Base-by-base conservation (phyloP, 2,797 vertebrate species). In the Sebastes taczanowskii region DNA sequence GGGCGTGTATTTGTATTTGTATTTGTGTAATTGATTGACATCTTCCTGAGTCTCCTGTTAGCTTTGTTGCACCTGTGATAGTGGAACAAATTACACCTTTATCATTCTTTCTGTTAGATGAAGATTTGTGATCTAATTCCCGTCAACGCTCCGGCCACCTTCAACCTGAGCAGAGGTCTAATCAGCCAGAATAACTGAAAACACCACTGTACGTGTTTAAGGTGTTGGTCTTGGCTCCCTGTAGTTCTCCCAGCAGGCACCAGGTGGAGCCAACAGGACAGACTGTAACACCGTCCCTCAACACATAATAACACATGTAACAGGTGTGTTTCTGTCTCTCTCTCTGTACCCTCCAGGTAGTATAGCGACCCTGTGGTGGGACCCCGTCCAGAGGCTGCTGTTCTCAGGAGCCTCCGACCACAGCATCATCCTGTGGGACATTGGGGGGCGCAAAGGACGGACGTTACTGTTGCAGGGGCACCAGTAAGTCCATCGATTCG, bases 361-460 rank as follows among this genome's bases (percentile, higher is more conserved):
- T 11, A 92, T 99, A 62, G 96, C 95, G 49, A 92, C 97, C 14
- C 95, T 99, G 69, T 99, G 97, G 95, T 99, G 98, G 98, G 98
- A 99, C 84, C 98, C 98, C 0, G 90, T 98, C 64, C 97, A 99
- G 72, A 96, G 97, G 78, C 93, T 98, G 88, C 96, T 99, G 81
- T 99, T 99, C 93, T 99, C 98, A 0, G 98, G 98, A 74, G 97
- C 98, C 5, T 97, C 98, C 0, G 98, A 99, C 93, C 97, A 99
- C 95, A 98, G 98, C 89, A 95, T 99, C 90, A 99, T 99, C 92
- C 97, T 99, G 97, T 99, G 98, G 98, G 98, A 99, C 92, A 98
- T 99, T 6, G 98, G 98, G n/a, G 98, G 98, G 74, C 96, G 97
- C 80, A 98, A 98, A 87, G 98, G 98, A 64, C 94, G 98, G 62